Base-by-base conservation (phyloP, 2,888 invertebrate species). In the Psylliodes chrysocephalus region DNA sequence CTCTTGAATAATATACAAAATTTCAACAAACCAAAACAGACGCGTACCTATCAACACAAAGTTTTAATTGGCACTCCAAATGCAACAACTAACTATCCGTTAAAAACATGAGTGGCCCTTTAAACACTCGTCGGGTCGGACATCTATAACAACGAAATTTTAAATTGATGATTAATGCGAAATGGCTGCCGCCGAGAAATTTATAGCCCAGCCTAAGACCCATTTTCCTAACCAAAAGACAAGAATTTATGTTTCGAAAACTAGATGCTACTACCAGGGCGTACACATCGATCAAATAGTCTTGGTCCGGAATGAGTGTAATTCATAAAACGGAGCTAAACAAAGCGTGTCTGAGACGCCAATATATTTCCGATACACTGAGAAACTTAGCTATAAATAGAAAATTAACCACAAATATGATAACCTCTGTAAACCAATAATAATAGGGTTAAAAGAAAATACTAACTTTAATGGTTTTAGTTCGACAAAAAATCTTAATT, bases 121-220 rank as follows among this genome's bases (percentile, higher is more conserved):
- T 17, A 8, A 4, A 35, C 5, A 38, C 17, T 10, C 14, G 35
- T 22, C 19, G 7, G 19, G 18, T 2, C 15, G 12, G n/a, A 18
- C 15, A 42, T 18, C 18, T 22, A 52, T 52, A 18, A 35, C 35
- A 33, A 35, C 35, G 18, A 12, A 38, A 52, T 52, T 19, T n/a
- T 7, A 52, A 52, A 35, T n/a, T 52, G 15, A 7, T 52, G 52
- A 35, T 33, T 52, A 38, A 52, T 35, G 14, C 18, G 38, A 52
- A 52, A 18, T 52, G 52, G 38, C 12, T 19, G 19, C 35, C 18
- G 14, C n/a, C 12, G 7, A 10, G 10, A 17, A 19, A 52, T 52
- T 52, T 52, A 35, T 52, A 17, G 17, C 19, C n/a, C n/a, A 19
- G 18, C 22, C 38, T n/a, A 35, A n/a, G 19, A 38, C 18, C 35